These are phyloP conservation scores for Channa argus DNA, from an alignment of 2,113 vertebrate genomes.

Conservation along the genomic window DNA sequence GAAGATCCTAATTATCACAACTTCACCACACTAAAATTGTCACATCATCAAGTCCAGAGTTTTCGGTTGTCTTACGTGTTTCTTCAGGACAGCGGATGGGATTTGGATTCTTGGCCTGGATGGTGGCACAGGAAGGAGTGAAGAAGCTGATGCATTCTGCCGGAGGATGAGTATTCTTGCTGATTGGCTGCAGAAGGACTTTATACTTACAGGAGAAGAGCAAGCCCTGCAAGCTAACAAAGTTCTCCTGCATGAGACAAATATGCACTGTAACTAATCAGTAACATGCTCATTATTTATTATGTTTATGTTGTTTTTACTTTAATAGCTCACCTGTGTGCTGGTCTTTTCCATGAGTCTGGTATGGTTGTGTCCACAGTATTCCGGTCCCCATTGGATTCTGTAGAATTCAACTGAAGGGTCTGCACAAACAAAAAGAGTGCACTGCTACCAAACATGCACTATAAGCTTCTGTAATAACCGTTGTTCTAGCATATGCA, in stretches of 20 bases:
- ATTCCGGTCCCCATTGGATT: conserved; percentile 88
- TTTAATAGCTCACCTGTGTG: conserved; percentile 63
- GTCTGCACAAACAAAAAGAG: conserved; percentile 47
- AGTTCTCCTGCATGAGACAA: conserved; percentile 83
- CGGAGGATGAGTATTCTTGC: conserved; percentile 78
- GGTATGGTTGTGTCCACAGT: conserved; percentile 86
- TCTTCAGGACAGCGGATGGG: conserved; percentile 82
- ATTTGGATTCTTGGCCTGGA: conserved; percentile 87
- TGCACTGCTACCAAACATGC: too few relatives aligned
- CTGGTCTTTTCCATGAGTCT: conserved; percentile 63
- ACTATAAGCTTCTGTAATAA: too few relatives aligned
- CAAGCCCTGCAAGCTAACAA: conserved; percentile 86
- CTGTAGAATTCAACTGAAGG: conserved; percentile 80
- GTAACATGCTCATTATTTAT: too few relatives aligned
- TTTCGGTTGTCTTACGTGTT: conserved; percentile 74
- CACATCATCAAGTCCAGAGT: too few relatives aligned
- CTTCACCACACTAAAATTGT: too few relatives aligned
- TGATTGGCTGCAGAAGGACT: conserved; percentile 86
- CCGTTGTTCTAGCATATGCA: too few relatives aligned
- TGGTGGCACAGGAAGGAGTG: conserved; percentile 87
- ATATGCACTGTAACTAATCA: neutral
- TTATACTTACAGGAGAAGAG: conserved; percentile 94
- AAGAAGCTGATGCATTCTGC: conserved; percentile 86
- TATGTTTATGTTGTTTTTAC: neutral
- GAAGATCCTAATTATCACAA: too few relatives aligned